Base-by-base conservation (phyloP, 2,888 invertebrate species). In the Plusia festucae region DNA sequence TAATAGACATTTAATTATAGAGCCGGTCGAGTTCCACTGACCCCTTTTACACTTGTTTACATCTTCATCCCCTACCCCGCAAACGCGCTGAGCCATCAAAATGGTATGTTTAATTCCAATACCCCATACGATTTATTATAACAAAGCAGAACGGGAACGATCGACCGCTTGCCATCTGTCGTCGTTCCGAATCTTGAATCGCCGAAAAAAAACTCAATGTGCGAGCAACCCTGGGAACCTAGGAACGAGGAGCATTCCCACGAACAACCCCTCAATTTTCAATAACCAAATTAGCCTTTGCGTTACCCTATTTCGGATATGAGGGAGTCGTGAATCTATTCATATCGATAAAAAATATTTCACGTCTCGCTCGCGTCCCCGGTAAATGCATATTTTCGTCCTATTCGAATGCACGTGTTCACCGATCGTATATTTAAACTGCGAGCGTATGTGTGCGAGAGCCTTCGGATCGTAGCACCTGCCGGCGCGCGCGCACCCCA, bases 181-280 rank as follows among this genome's bases (percentile, higher is more conserved):
- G 94, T 89, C 88, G 91, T 93, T 93, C 93, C 93, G 92, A 93
- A 93, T 93, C 92, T 92, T 91, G 88, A 85, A 90, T 89, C 86
- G 87, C 90, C 88, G 88, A 92, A 94, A 95, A 54, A 93, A 94
- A 94, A 93, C 93, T 91, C 92, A 94, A 94, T 94, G 93, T 94
- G 95, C 93, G 91, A 90, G 90, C 93, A 92, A 93, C 95, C 95
- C 95, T 96, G 96, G 96, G 96, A 96, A 96, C 96, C 95, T 90
- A 92, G 93, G 92, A 93, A 91, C 94, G 91, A 90, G 93, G 91
- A 93, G 95, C 95, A 95, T 96, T 96, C 96, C 96, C 96, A 96
- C 96, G 96, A 95, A 93, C 95, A 92, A 95, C 95, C 95, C 95
- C 95, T 93, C 94, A 93, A 94, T 94, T 93, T 94, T 93, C 95